Percentiles rank a stretch among this genome's conserved stretches.
Conservation (phyloP, 2,888 invertebrate species). For the Cylindroiulus punctatus region DNA sequence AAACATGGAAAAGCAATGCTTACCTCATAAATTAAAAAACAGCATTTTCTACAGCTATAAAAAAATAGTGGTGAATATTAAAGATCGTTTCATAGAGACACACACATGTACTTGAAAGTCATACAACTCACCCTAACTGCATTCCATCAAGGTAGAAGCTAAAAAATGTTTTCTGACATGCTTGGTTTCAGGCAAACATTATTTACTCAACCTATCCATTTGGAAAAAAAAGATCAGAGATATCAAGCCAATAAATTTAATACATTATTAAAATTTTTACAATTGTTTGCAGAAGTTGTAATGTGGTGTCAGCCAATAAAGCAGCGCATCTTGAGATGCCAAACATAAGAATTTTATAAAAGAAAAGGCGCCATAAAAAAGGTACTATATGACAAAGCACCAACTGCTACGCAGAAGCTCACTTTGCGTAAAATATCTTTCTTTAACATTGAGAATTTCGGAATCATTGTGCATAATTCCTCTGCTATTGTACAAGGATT, state of each 20-base stretch:
- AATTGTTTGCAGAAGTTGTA: neutral
- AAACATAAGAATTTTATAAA: slow-evolving; percentile 10
- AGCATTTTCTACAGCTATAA: too few relatives aligned
- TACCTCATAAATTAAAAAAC: too few relatives aligned
- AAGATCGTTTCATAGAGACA: too few relatives aligned
- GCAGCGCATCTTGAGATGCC: neutral
- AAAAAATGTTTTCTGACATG: too few relatives aligned
- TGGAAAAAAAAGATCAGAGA: neutral
- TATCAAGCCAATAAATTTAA: slow-evolving; percentile 38
- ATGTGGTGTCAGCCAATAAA: slow-evolving; percentile 10
- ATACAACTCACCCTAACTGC: too few relatives aligned
- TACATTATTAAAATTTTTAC: slow-evolving; percentile 47
- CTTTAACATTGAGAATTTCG: neutral
- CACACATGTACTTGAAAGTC: too few relatives aligned
- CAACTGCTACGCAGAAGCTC: neutral
- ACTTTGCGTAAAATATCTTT: neutral
- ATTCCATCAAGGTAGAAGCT: too few relatives aligned
- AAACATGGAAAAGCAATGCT: too few relatives aligned
- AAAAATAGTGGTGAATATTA: too few relatives aligned
- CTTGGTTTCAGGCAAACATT: too few relatives aligned
- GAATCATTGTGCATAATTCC: slow-evolving; percentile 3
- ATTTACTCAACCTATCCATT: too few relatives aligned
- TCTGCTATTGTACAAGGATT: neutral
- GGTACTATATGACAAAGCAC: neutral
- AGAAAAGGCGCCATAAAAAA: neutral